A percentile compares a stretch with the other conserved stretches of the same genome.
phyloP scores from a whole-genome alignment of 2,797 vertebrate genomes.

The Thamnophis elegans region DNA sequence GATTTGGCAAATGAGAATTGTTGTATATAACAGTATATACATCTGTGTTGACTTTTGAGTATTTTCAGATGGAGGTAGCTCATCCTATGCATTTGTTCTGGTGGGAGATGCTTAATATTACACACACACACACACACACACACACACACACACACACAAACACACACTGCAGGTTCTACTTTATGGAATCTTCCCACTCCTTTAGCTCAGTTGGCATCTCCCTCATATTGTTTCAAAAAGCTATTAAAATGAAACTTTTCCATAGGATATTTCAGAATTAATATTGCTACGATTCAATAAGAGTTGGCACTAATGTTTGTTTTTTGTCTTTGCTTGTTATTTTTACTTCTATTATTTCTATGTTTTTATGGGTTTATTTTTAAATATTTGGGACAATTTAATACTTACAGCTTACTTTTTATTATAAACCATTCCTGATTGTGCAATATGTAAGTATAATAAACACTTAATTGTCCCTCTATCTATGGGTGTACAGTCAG shows the following conservation, averaged over 20 bases:
- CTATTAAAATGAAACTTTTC: neutral
- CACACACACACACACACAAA: too few species aligned
- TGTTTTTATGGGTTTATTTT: neutral
- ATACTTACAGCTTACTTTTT: neutral
- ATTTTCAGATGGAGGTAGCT: neutral
- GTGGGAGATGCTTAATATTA: neutral
- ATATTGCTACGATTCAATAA: neutral
- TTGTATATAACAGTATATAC: neutral
- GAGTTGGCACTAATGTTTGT: neutral
- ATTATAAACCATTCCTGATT: neutral
- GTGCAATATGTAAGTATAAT: neutral
- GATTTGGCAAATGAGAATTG: neutral
- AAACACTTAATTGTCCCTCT: neutral
- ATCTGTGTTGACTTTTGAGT: too few species aligned
- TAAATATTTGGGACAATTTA: neutral
- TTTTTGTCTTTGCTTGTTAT: neutral
- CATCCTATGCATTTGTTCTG: neutral
- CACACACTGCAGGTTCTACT: neutral
- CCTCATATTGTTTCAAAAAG: neutral
- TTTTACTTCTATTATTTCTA: neutral
- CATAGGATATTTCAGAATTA: neutral
- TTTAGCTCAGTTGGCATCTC: neutral
- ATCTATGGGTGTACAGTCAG: neutral
- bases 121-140: too few species aligned
- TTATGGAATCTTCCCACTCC: neutral